phyloP scores from a whole-genome alignment of 2,113 vertebrate genomes.

The Sinocyclocheilus maitianheensis region DNA sequence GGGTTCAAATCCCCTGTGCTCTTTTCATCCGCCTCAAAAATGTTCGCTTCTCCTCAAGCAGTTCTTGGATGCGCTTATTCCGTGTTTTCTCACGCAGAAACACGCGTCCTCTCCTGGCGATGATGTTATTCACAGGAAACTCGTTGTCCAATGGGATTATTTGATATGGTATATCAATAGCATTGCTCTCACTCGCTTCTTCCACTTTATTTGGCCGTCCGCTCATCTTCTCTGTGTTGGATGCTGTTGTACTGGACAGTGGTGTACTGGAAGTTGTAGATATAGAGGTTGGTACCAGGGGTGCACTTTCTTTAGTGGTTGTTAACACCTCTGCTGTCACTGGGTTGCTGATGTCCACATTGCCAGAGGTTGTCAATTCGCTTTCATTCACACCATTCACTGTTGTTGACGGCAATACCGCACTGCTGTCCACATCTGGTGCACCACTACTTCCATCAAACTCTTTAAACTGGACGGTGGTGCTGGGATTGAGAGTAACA shows the following conservation, averaged over 20 bases:
- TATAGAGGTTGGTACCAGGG: constrained; percentile 57
- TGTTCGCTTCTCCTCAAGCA: constrained; percentile 88
- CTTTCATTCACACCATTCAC: constrained; percentile 33
- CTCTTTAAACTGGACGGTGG: constrained; percentile 47
- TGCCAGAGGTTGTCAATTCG: constrained; percentile 54
- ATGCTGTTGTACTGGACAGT: constrained; percentile 59
- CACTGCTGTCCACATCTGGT: neutral
- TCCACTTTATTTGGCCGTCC: constrained; percentile 22
- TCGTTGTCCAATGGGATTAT: constrained; percentile 73
- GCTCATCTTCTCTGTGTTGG: constrained; percentile 60
- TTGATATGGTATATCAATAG: constrained; percentile 80
- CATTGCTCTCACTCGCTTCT: constrained; percentile 76
- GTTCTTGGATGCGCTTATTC: constrained; percentile 94
- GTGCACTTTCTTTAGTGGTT: neutral
- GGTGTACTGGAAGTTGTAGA: constrained; percentile 41
- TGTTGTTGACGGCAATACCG: constrained; percentile 18
- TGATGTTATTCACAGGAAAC: constrained; percentile 84
- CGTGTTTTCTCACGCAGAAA: constrained; percentile 84
- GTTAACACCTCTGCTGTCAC: constrained; percentile 42
- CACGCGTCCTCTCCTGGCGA: constrained; percentile 77
- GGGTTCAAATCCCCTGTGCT: constrained; percentile 63
- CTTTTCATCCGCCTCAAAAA: constrained; percentile 81
- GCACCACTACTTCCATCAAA: constrained; percentile 32
- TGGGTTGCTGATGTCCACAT: constrained; percentile 50
- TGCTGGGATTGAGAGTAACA: constrained; percentile 55